Percentiles rank a stretch among this genome's conserved stretches.
Conservation (phyloP, 2,113 vertebrate genomes). For the Eurypyga helias region DNA sequence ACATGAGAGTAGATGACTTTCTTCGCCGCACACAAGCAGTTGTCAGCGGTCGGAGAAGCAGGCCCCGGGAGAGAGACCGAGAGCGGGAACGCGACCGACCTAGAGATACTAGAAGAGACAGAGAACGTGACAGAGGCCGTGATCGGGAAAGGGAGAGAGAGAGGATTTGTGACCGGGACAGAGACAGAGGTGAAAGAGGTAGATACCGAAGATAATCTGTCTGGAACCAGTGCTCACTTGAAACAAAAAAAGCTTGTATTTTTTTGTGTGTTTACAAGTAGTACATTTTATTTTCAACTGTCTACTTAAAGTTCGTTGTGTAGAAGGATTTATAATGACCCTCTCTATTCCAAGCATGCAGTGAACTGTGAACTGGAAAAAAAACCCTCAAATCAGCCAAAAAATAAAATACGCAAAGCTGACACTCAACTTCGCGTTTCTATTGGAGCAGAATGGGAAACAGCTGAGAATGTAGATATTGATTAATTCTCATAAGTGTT, state of each 20-base stretch:
- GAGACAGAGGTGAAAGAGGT: constrained; percentile 89
- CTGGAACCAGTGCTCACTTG: constrained; percentile 65
- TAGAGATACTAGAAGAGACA: constrained; percentile 84
- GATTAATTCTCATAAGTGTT: constrained; percentile 73
- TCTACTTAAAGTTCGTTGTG: constrained; percentile 81
- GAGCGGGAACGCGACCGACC: constrained; percentile 90
- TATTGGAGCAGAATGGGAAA: constrained; percentile 65
- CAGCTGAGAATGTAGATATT: constrained; percentile 77
- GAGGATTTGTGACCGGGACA: constrained; percentile 85
- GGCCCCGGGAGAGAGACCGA: constrained; percentile 89
- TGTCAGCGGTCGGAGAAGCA: constrained; percentile 90
- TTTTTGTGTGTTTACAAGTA: constrained; percentile 85
- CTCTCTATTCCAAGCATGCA: constrained; percentile 84
- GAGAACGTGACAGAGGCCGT: constrained; percentile 87
- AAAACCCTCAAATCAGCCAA: constrained; percentile 68
- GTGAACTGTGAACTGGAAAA: constrained; percentile 83
- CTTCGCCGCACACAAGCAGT: constrained; percentile 95
- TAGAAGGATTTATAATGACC: constrained; percentile 81
- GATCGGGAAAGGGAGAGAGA: constrained; percentile 88
- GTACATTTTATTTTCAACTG: constrained; percentile 82
- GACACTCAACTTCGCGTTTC: constrained; percentile 64
- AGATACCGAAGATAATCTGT: constrained; percentile 90
- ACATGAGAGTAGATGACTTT: constrained; percentile 98
- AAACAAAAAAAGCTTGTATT: constrained; percentile 78
- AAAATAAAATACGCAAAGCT: constrained; percentile 68